Evolutionary conservation across 1,140 invertebrate genomes (phyloP).

Genomic region (Sycophaga agraensis): DNA sequence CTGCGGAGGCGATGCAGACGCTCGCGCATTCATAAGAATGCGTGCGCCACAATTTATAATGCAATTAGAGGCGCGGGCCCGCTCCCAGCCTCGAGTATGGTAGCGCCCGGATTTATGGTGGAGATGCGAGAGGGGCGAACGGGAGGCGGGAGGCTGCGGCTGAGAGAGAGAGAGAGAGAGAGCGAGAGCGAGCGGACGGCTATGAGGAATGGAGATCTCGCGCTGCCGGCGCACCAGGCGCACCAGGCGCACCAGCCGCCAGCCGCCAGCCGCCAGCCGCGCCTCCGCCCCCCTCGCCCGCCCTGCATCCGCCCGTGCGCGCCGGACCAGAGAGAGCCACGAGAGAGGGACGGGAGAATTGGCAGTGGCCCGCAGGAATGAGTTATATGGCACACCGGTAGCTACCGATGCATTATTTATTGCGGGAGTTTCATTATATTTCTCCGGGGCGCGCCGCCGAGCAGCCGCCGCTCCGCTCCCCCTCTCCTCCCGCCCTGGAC

Average conservation of each 20-base stretch:
- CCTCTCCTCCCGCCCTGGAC: no score
- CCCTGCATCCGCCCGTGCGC: neutral
- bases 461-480: neutral
- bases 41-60: slow-evolving; percentile 56
- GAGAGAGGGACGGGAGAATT: slow-evolving; percentile 8
- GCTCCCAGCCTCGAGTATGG: slow-evolving; percentile 39
- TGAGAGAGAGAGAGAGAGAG: slow-evolving; percentile 15
- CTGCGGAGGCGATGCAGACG: slow-evolving; percentile 14
- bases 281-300: neutral
- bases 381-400: slow-evolving; percentile 55
- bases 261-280: slow-evolving; percentile 1
- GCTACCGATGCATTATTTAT: slow-evolving; percentile 57
- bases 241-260: no score
- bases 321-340: neutral
- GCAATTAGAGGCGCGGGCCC: slow-evolving; percentile 51
- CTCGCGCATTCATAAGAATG: slow-evolving; percentile 38
- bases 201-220: slow-evolving; percentile 22
- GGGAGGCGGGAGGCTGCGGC: slow-evolving; percentile 6
- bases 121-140: slow-evolving; percentile 33
- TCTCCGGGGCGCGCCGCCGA: slow-evolving; percentile 31
- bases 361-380: slow-evolving; percentile 41
- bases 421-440: slow-evolving; percentile 56
- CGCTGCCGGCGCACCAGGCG: no score
- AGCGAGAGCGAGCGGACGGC: neutral
- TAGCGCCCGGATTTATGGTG: slow-evolving; percentile 56